Conservation (phyloP, 2,113 vertebrate genomes). For the Aspiorhynchus laticeps region DNA sequence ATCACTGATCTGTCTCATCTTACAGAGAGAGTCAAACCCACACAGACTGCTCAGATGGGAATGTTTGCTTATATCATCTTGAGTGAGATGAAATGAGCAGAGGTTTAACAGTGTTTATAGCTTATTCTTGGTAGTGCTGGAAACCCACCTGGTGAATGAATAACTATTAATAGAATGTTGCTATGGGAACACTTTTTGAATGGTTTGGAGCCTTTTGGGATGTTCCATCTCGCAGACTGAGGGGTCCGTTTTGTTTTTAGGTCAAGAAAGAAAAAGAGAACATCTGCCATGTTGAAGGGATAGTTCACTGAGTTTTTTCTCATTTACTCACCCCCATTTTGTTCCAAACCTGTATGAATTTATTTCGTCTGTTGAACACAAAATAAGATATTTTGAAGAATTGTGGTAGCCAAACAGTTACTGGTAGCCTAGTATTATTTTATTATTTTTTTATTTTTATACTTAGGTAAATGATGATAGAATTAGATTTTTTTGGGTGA, state of each 20-base stretch:
- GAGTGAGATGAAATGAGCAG: background rate
- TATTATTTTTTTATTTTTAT: too few relatives aligned
- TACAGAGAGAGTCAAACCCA: background rate
- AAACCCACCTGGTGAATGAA: background rate
- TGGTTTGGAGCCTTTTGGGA: background rate
- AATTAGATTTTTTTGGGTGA: too few relatives aligned
- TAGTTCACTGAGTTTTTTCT: background rate
- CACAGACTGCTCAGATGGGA: background rate
- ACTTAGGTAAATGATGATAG: too few relatives aligned
- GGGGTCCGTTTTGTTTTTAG: background rate
- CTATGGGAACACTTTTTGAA: background rate
- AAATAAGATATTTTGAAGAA: too few relatives aligned
- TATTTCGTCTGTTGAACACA: too few relatives aligned
- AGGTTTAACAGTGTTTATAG: background rate
- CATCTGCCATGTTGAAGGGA: background rate
- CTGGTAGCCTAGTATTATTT: too few relatives aligned
- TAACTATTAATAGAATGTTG: slow-evolving; percentile 1
- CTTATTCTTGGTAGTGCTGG: background rate
- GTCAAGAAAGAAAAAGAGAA: background rate
- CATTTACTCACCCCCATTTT: too few relatives aligned
- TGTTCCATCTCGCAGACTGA: too few relatives aligned
- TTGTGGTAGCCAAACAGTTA: too few relatives aligned
- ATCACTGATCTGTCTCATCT: background rate
- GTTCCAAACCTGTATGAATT: too few relatives aligned
- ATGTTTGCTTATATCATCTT: background rate